Evolutionary conservation across 1,140 invertebrate genomes (phyloP), one percentile per base, ranked within the genome.

Genomic region (Campoletis sonorensis): DNA sequence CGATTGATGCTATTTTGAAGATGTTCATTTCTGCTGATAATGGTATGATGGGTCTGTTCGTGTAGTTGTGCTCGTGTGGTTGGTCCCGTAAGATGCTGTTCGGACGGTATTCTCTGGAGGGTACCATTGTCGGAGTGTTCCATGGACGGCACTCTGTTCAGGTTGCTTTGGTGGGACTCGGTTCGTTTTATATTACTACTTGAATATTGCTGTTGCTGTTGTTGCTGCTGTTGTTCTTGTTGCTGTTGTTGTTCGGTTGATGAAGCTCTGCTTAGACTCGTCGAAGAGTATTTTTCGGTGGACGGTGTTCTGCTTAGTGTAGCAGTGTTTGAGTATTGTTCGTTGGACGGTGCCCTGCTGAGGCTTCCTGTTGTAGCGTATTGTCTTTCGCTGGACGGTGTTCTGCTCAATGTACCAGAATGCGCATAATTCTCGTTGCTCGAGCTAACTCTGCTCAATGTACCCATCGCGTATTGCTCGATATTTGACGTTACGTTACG

Each of bases 91-190:
- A 84, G 58, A 51, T 84, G 87, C 54, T 89, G 86, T 81, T 90
- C 89, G 90, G 91, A 92, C 91, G 91, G 90, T 91, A 91, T 90
- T 90, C 89, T 90, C 83, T 88, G 88, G 80, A 85, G 79, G 79
- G 87, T 88, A 88, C 87, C 80, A 72, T 76, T 79, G 21, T 81
- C 82, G 51, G 67, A 40, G 10, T 70, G 26, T 81, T 90, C 89
- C 79, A 88, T 88, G 89, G 91, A 91, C 89, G 90, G 89, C 82
- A 91, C 87, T 86, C 90, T 86, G 82, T 87, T 89, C 71, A 91
- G 87, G 83, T 82, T 86, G 67, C 84, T 86, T 82, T 89, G 89
- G 82, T 87, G 88, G 33, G 87, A 87, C 51, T 89, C 89, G 61
- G 88, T 84, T 26, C 81, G 81, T 21, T 79, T 81, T 54, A 84